Base-by-base conservation (phyloP, 2,113 vertebrate species). In the Larimichthys crocea region DNA sequence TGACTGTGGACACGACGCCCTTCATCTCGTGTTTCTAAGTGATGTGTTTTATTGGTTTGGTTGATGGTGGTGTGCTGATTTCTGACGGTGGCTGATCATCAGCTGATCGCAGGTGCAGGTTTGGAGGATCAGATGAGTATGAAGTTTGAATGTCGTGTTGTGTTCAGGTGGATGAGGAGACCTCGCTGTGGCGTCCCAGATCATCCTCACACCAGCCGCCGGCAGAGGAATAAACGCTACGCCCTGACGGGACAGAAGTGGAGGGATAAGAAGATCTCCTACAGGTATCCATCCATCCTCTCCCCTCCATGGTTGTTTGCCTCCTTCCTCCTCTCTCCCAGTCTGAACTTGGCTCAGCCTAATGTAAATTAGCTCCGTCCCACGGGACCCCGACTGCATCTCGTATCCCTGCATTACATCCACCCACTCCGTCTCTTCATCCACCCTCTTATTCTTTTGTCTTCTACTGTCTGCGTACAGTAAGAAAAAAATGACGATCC, bases 171-270 rank as follows among this genome's bases (percentile, higher is more conserved):
- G 98, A 99, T 99, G 98, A 96, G 96, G 91, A 97, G 96, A 59
- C 98, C 98, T 86, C 97, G 98, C 11, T 99, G 98, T 74, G 98
- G 98, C 17, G 97, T 99, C 78, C 97, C 97, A 0, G 98, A 99
- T 73, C 97, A 97, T 73, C 97, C 97, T 26, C 96, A 97, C 90
- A 90, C 96, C 83, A 97, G 95, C 89, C 96, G 88, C 2, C 96
- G 95, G 74, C 94, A 96, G 85, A 96, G 98, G 93, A 98, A 97
- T 83, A 99, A 98, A 89, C 97, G 98, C 35, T 99, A 98, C n/a
- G 98, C 98, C 0, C 95, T 99, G 81, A 99, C 98, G 1, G 98
- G 98, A 12, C 98, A 99, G 85, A 99, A 97, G 67, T 99, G 98
- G 98, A 96, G 97, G 24, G 97, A 99, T 79, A 99, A 97, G 71